phyloP scores from a whole-genome alignment of 2,113 vertebrate species.

The Nansenia antarctica region DNA sequence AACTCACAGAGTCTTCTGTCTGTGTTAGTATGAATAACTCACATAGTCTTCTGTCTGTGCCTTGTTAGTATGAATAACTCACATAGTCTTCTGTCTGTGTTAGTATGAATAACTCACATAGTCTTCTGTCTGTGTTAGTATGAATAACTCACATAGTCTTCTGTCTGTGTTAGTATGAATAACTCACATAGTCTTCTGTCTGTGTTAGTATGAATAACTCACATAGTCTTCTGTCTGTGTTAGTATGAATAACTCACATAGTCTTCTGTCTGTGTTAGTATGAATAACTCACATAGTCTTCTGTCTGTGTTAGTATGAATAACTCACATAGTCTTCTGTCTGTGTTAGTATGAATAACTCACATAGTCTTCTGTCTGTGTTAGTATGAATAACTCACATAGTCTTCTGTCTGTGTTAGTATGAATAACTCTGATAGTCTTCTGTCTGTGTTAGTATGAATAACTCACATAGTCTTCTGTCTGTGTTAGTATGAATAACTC shows the following conservation, averaged over 20 bases:
- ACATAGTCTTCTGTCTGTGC: slow-evolving; percentile 18
- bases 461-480: slow-evolving; percentile 20
- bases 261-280: slow-evolving; percentile 22
- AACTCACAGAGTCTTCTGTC: slow-evolving; percentile 19
- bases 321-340: slow-evolving; percentile 20
- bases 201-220: slow-evolving; percentile 34
- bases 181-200: slow-evolving; percentile 20
- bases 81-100: slow-evolving; percentile 23
- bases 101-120: slow-evolving; percentile 27
- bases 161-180: slow-evolving; percentile 33
- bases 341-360: slow-evolving; percentile 34
- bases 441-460: slow-evolving; percentile 33
- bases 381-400: slow-evolving; percentile 27
- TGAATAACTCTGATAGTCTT: slow-evolving; percentile 29
- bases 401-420: slow-evolving; percentile 22
- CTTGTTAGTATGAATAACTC: slow-evolving; percentile 34
- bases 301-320: slow-evolving; percentile 33
- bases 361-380: slow-evolving; percentile 23
- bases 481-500: slow-evolving; percentile 34
- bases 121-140: slow-evolving; percentile 22
- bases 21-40: slow-evolving; percentile 34
- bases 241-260: slow-evolving; percentile 27
- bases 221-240: slow-evolving; percentile 23
- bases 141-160: slow-evolving; percentile 30
- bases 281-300: slow-evolving; percentile 30